Evolutionary conservation across 1,140 invertebrate species (phyloP).

Genomic region (Orchesella cincta): DNA sequence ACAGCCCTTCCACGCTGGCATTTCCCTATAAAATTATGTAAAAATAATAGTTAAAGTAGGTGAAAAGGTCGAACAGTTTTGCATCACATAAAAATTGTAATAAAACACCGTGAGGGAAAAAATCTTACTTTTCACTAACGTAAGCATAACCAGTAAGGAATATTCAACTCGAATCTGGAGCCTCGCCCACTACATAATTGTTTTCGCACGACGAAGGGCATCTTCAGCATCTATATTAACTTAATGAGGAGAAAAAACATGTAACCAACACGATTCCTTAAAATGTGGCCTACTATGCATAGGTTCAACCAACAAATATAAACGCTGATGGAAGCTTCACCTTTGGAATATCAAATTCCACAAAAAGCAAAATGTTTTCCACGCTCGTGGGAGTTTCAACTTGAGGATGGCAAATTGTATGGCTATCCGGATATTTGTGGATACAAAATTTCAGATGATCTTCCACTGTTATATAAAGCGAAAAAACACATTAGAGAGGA

Average conservation of each 20-base stretch:
- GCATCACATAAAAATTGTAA: too few species aligned
- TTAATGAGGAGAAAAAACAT: background rate
- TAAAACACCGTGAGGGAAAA: background rate
- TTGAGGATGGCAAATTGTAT: conserved; percentile 96
- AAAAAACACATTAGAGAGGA: too few species aligned
- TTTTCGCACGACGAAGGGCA: conserved; percentile 92
- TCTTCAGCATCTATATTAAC: conserved; percentile 82
- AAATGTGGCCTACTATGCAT: background rate
- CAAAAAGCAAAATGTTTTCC: conserved; percentile 98
- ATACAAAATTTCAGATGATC: conserved; percentile 99
- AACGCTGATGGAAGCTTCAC: background rate
- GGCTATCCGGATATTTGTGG: conserved; percentile 98
- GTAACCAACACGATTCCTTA: background rate
- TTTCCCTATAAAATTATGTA: conserved; percentile 57
- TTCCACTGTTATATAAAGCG: conserved; percentile 55
- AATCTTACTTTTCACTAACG: too few species aligned
- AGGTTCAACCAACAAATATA: background rate
- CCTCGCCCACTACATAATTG: conserved; percentile 97
- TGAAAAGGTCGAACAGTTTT: too few species aligned
- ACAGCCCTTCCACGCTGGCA: conserved; percentile 59
- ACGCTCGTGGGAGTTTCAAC: conserved; percentile 78
- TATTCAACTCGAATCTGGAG: conserved; percentile 95
- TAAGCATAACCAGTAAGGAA: conserved; percentile 65
- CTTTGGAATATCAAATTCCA: conserved; percentile 67
- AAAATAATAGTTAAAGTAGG: too few species aligned